phyloP scores from a whole-genome alignment of 2,888 invertebrate species.

The Rhagonycha lutea region DNA sequence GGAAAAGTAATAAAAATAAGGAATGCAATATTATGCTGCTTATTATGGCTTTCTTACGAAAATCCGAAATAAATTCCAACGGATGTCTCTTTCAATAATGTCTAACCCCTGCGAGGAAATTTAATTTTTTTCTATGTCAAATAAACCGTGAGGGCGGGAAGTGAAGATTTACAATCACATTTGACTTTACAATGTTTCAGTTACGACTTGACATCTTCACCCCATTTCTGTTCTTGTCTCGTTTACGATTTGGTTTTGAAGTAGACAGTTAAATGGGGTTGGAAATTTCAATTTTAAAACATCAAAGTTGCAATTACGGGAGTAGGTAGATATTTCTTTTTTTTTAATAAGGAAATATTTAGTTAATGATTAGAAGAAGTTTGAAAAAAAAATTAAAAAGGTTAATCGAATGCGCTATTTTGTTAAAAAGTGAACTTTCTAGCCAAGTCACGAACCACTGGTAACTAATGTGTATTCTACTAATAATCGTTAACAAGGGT shows the following conservation, averaged over 20 bases:
- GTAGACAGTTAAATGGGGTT: conserved; percentile 27
- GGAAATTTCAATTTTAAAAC: conserved; percentile 15
- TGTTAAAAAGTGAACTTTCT: neutral
- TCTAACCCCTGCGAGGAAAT: conserved; percentile 38
- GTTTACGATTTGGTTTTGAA: conserved; percentile 28
- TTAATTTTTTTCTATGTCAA: conserved; percentile 46
- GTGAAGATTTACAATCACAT: conserved; percentile 50
- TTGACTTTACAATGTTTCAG: conserved; percentile 53
- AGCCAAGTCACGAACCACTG: conserved; percentile 27
- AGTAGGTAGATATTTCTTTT: neutral
- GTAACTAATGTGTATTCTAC: conserved; percentile 29
- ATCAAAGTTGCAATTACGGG: neutral
- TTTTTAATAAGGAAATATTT: neutral
- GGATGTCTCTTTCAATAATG: conserved; percentile 43
- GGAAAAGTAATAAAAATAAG: conserved; percentile 5
- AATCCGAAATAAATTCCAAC: conserved; percentile 30
- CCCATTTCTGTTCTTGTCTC: conserved; percentile 33
- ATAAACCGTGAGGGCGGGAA: conserved; percentile 49
- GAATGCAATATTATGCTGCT: conserved; percentile 32
- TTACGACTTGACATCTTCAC: conserved; percentile 48
- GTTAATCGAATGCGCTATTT: neutral
- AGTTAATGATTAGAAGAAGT: too few species aligned
- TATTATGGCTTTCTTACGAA: conserved; percentile 26
- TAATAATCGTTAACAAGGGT: conserved; percentile 31
- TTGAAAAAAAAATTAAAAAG: neutral